phyloP scores from a whole-genome alignment of 2,888 invertebrate species.

The Lasioglossum pauxillum region DNA sequence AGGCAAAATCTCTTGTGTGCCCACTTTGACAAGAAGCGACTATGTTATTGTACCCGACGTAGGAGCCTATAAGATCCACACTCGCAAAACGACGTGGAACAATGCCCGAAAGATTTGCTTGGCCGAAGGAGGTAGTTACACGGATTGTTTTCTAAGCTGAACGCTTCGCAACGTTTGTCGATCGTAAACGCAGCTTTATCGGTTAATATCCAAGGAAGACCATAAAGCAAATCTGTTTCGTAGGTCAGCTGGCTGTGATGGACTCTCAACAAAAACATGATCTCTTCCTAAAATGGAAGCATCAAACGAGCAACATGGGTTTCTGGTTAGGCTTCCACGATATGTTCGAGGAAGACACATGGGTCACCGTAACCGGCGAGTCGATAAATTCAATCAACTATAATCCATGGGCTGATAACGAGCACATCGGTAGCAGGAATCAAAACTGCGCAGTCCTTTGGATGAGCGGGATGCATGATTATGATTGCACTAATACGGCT shows the following conservation, averaged over 20 bases:
- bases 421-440: neutral
- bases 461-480: neutral
- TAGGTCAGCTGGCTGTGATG: neutral
- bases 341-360: neutral
- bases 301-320: accelerated
- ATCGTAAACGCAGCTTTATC: no score
- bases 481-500: no score
- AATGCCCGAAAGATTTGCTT: no score
- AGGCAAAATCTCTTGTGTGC: no score
- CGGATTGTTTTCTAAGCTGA: no score
- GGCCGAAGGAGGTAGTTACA: no score
- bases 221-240: neutral
- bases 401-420: accelerated
- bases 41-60: no score
- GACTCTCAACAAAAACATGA: neutral
- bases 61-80: no score
- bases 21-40: no score
- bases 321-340: neutral
- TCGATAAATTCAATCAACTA: neutral
- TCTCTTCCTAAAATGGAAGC: neutral
- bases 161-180: no score
- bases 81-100: no score
- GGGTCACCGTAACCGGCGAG: neutral
- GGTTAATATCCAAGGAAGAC: no score
- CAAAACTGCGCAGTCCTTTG: neutral